These are phyloP conservation scores for Lasioglossum zephyrum DNA, from an alignment of 2,888 invertebrate genomes.

Conservation along the genomic window DNA sequence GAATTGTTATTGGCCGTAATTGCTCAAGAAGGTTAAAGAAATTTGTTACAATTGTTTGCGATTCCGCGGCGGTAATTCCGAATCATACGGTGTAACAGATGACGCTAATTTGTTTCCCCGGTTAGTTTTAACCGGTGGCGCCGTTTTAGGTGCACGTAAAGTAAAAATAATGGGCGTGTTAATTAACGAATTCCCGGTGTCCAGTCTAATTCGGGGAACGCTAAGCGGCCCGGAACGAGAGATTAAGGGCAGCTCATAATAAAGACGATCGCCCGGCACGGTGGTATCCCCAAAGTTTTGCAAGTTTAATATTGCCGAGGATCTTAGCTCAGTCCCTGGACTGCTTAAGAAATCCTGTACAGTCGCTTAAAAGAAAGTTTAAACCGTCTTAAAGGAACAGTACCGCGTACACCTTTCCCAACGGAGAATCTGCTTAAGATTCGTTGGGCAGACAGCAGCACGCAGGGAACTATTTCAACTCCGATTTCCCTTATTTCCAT, in stretches of 20 bases:
- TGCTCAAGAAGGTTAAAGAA: too few species aligned
- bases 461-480: conserved; percentile 10
- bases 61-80: not conserved
- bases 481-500: conserved; percentile 14
- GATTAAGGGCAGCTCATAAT: conserved; percentile 19
- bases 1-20: too few species aligned
- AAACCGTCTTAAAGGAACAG: conserved; percentile 6
- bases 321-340: not conserved
- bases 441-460: not conserved
- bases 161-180: not conserved
- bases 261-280: not conserved
- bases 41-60: not conserved
- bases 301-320: conserved; percentile 16
- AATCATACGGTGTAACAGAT: not conserved
- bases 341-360: conserved; percentile 5
- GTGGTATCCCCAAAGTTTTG: not conserved
- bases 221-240: not conserved
- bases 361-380: conserved; percentile 27
- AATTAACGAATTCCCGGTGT: not conserved
- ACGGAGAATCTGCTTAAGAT: not conserved
- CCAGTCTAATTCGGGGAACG: not conserved
- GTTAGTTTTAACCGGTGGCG: not conserved
- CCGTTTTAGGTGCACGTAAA: not conserved
- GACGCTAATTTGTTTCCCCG: not conserved
- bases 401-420: not conserved